Percentiles rank a stretch among this genome's conserved stretches.
Evolutionary conservation across 2,113 vertebrate genomes (phyloP).

Genomic region (Ameiurus melas): DNA sequence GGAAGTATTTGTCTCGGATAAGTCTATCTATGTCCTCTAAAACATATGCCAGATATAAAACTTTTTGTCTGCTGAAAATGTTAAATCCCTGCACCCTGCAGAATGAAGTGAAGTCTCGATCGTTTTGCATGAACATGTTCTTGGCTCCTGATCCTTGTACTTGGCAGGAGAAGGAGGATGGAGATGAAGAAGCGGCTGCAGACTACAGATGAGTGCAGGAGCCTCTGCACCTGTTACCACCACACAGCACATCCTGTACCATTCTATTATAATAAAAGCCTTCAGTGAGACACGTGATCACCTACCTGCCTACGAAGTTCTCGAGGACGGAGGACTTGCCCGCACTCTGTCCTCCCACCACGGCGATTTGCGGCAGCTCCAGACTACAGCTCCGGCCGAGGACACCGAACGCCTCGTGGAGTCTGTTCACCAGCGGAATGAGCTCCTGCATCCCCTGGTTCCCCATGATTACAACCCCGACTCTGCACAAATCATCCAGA

Average conservation of each 20-base stretch:
- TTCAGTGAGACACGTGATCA: background rate
- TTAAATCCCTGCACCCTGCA: background rate
- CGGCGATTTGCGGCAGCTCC: slow-evolving; percentile 85
- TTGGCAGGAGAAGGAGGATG: slow-evolving; percentile 33
- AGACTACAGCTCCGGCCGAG: slow-evolving; percentile 82
- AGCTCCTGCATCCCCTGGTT: slow-evolving; percentile 91
- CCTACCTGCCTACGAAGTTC: slow-evolving; percentile 85
- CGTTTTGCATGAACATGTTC: slow-evolving; percentile 22
- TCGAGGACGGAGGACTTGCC: slow-evolving; percentile 89
- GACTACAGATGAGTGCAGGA: slow-evolving; percentile 48
- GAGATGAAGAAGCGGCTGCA: slow-evolving; percentile 21
- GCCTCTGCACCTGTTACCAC: slow-evolving; percentile 40
- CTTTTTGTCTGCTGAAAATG: background rate
- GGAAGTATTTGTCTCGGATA: background rate
- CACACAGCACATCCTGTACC: slow-evolving; percentile 7
- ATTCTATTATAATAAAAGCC: background rate
- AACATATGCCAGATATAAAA: background rate
- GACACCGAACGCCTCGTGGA: slow-evolving; percentile 84
- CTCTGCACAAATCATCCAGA: background rate
- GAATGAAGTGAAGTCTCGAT: background rate
- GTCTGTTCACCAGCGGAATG: slow-evolving; percentile 88
- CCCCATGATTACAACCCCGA: slow-evolving; percentile 61
- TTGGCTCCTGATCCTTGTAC: slow-evolving; percentile 35
- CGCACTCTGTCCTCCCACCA: slow-evolving; percentile 87
- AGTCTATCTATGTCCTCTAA: background rate